Base-by-base conservation (phyloP, 2,797 vertebrate genomes). In the Taenioides sp. region DNA sequence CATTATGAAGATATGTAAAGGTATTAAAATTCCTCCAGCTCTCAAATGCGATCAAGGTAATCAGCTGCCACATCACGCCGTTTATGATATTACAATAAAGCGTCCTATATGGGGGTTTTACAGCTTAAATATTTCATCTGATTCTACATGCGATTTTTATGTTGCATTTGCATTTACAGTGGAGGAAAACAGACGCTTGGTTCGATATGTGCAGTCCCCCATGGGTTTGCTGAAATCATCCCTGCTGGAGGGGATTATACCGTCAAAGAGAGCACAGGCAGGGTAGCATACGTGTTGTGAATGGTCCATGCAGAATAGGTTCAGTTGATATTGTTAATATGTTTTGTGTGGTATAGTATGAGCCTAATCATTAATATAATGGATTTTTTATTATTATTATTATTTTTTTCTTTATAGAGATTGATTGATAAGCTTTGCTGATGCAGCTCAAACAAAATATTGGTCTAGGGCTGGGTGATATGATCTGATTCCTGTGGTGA, bases 181-280 rank as follows among this genome's bases (percentile, higher is more conserved):
- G 77, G 79, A 82, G 86, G 77, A 88, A 86, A 34, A 79, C 74
- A 81, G 84, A 85, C 65, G 67, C 78, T 34, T 81, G 86, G 85
- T 84, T 78, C 82, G 77, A 82, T 63, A 10, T 40, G 67, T 69
- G 16, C 25, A 28, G 81, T 81, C 59, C 80, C 88, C 86, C 84
- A 68, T 27, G 28, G 84, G 85, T 74, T 80, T 78, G 61, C 71
- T 80, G 62, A 90, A 89, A 85, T 83, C 84, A 72, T 65, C 84
- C 75, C 86, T 86, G 88, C 85, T 86, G 79, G 88, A 86, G 75
- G 61, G 77, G 82, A 89, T 81, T 77, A 80, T 77, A 81, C 2
- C 80, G 78, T 75, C 77, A 69, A 71, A 73, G 79, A 73, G 60
- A 75, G 65, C 31, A 3, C 20, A 37, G 31, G 9, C n/a, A n/a